phyloP scores from a whole-genome alignment of 2,797 vertebrate genomes.

The Remorina albescens region DNA sequence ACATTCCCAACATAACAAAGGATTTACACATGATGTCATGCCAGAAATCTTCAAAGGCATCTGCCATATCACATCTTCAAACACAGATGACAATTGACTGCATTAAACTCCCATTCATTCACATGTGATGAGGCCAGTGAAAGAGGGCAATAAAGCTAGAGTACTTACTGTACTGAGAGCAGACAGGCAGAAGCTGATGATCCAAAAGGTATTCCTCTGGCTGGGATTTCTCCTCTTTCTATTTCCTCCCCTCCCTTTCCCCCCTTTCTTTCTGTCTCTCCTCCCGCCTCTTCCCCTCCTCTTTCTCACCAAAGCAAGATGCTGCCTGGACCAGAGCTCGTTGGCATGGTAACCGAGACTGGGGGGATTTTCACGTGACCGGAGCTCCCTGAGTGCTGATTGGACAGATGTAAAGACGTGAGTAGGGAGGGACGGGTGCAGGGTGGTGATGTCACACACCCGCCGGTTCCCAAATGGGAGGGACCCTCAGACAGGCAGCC shows the following conservation, averaged over 20 bases:
- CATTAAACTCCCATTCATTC: constrained; percentile 20
- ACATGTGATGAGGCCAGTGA: not conserved
- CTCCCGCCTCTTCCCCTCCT: constrained; percentile 48
- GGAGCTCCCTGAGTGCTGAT: constrained; percentile 53
- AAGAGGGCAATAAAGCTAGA: constrained; percentile 28
- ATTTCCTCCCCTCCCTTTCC: constrained; percentile 45
- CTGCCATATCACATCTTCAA: constrained; percentile 41
- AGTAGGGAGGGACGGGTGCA: constrained; percentile 49
- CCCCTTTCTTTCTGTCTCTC: constrained; percentile 48
- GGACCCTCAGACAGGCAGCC: constrained; percentile 57
- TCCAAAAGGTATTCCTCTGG: constrained; percentile 51
- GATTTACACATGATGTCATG: constrained; percentile 69
- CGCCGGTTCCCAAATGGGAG: constrained; percentile 68
- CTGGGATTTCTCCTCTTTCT: constrained; percentile 49
- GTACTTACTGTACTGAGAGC: constrained; percentile 73
- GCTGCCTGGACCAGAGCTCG: constrained; percentile 84
- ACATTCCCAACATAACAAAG: constrained; percentile 73
- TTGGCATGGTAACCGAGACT: constrained; percentile 84
- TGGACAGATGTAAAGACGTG: constrained; percentile 60
- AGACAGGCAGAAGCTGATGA: constrained; percentile 49
- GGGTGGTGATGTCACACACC: constrained; percentile 70
- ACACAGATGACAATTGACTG: constrained; percentile 34
- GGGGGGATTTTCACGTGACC: constrained; percentile 74
- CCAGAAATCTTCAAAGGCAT: constrained; percentile 65
- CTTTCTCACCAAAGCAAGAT: constrained; percentile 82